Evolutionary conservation across 2,113 vertebrate species (phyloP).

Genomic region (Burhinus bistriatus): DNA sequence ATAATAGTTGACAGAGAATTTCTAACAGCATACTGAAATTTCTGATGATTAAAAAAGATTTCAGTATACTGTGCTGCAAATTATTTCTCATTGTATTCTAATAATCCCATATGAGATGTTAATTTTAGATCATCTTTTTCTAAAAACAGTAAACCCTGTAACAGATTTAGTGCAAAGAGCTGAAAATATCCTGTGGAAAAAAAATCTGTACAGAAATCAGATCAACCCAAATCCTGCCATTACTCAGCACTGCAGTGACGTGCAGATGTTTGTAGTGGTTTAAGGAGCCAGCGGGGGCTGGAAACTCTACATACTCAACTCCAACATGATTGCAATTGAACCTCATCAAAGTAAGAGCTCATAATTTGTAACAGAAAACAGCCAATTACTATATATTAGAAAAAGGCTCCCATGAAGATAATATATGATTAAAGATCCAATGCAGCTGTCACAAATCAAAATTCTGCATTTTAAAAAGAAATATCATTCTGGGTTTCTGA

Average conservation of each 20-base stretch:
- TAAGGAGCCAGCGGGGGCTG: slow-evolving; percentile 84
- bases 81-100: slow-evolving; percentile 66
- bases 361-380: slow-evolving; percentile 99
- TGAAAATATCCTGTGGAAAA: slow-evolving; percentile 77
- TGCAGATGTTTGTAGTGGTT: slow-evolving; percentile 91
- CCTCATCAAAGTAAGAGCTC: slow-evolving; percentile 98
- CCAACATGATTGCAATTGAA: slow-evolving; percentile 92
- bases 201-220: slow-evolving; percentile 74
- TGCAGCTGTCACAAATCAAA: slow-evolving; percentile 94
- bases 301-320: slow-evolving; percentile 86
- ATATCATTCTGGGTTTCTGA: slow-evolving; percentile 75
- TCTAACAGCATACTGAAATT: neutral
- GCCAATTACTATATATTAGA: slow-evolving; percentile 98
- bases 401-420: slow-evolving; percentile 88
- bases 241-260: slow-evolving; percentile 88
- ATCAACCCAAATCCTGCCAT: slow-evolving; percentile 87
- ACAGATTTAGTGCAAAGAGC: slow-evolving; percentile 74
- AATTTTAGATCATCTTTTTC: slow-evolving; percentile 76
- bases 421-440: slow-evolving; percentile 94
- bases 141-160: slow-evolving; percentile 73
- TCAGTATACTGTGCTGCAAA: slow-evolving; percentile 32
- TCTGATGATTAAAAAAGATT: slow-evolving; percentile 34
- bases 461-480: slow-evolving; percentile 87
- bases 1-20: neutral
- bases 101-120: slow-evolving; percentile 65